Percentiles rank a stretch among this genome's conserved stretches.
These are phyloP conservation scores for Rhinoderma darwinii DNA, from an alignment of 2,113 vertebrate genomes.

Conservation along the genomic window DNA sequence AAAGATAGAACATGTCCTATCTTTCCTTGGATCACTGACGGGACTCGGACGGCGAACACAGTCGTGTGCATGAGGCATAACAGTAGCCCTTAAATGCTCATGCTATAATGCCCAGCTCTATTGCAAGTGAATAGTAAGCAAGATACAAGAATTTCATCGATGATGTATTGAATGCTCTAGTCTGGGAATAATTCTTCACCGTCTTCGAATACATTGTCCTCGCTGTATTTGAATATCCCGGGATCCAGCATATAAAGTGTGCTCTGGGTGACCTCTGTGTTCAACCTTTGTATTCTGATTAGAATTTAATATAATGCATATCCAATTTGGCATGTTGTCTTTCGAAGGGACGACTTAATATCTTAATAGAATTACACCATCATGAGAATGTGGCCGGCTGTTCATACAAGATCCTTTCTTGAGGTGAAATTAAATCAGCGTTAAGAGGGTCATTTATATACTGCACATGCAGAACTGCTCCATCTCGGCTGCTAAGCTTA, in stretches of 20 bases:
- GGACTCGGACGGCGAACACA: too few species aligned
- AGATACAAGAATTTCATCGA: not conserved
- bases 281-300: slow-evolving; percentile 52
- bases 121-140: not conserved
- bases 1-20: too few species aligned
- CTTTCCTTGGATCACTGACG: too few species aligned
- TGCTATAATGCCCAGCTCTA: not conserved
- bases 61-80: too few species aligned
- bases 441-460: slow-evolving; percentile 35
- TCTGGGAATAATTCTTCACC: not conserved
- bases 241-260: slow-evolving; percentile 6
- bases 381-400: slow-evolving; percentile 55
- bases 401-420: slow-evolving; percentile 63
- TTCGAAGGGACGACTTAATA: slow-evolving; percentile 8
- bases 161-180: not conserved
- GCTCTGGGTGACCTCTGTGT: slow-evolving; percentile 13
- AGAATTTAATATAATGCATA: not conserved
- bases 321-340: slow-evolving; percentile 48
- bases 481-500: not conserved
- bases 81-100: too few species aligned
- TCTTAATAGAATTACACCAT: slow-evolving; percentile 59
- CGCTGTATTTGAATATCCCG: not conserved
- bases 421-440: not conserved
- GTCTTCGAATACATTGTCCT: not conserved
- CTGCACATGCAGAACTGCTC: not conserved